Base-by-base conservation (phyloP, 2,888 invertebrate species). In the Archips crataeganus region DNA sequence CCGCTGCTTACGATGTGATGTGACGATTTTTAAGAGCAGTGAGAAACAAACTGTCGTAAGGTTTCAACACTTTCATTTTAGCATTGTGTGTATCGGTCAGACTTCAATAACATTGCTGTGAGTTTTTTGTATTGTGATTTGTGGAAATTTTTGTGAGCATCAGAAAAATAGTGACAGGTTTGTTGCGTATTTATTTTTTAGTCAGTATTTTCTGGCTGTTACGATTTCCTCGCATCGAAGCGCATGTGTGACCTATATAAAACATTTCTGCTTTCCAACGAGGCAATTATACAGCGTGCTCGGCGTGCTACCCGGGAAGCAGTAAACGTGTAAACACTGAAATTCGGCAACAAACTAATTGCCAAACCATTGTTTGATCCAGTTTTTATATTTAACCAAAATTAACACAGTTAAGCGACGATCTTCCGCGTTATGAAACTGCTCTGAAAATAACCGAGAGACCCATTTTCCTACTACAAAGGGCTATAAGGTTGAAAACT, bases 11-110 rank as follows among this genome's bases (percentile, higher is more conserved):
- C 68, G 69, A 39, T 64, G 74, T 79, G 81, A 81, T 84, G 86
- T 84, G 86, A 87, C 86, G 79, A 87, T 81, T 85, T 85, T 87
- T 80, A 82, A 81, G 83, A 85, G 75, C 86, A 88, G 88, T 90
- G 84, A 77, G 85, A 79, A 84, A 86, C 87, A 83, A 83, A 81
- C 85, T 77, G 79, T 82, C 83, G 83, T 76, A 77, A 77, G 80
- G 68, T 78, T 73, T 73, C 74, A 70, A 51, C 65, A 74, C 74
- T 74, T 74, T 65, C 70, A 54, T 74, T 74, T 70, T 61, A 51
- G 59, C 65, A 54, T 51, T 57, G 57, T 69, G 63, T 64, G 51
- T 65, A 54, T 74, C 59, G 59, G 73, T 36, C 63, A 34, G 47
- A 32, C 47, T 47, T 47, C 47, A 47, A 47, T 47, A 67, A 49